Conservation (phyloP, 2,888 invertebrate species). For the Zootermopsis nevadensis region DNA sequence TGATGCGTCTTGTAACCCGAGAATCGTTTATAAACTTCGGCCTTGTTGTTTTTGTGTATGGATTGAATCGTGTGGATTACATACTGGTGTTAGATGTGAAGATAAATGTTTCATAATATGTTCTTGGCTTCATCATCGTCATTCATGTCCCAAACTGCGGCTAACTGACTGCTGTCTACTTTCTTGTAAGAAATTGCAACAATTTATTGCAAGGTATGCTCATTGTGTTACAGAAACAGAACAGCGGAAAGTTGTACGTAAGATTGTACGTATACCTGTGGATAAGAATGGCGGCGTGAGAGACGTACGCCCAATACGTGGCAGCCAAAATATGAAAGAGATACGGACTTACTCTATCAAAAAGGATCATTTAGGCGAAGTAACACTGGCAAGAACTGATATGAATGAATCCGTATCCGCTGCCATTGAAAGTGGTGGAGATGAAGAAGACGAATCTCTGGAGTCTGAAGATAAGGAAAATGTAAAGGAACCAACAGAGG, state of each 20-base stretch:
- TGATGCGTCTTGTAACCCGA: no score
- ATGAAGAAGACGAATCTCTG: not conserved
- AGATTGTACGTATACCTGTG: conserved; percentile 19
- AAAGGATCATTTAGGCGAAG: not conserved
- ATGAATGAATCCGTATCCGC: not conserved
- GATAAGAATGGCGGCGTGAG: not conserved
- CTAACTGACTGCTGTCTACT: no score
- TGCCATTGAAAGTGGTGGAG: conserved; percentile 8
- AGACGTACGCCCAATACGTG: not conserved
- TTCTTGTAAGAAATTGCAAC: no score
- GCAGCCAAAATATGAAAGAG: conserved; percentile 6
- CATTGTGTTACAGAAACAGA: conserved; percentile 7
- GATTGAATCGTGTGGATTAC: no score
- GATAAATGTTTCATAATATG: no score
- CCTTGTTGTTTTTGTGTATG: no score
- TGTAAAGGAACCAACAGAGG: conserved; percentile 31
- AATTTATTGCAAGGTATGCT: no score
- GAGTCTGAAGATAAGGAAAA: conserved; percentile 20
- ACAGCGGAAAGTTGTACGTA: not conserved
- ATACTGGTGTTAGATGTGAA: no score
- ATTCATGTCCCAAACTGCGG: no score
- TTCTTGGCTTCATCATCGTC: no score
- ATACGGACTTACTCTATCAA: conserved; percentile 22
- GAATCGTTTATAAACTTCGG: no score
- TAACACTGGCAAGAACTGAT: not conserved